Base-by-base conservation (phyloP, 2,113 vertebrate genomes). In the Pollachius pollachius region DNA sequence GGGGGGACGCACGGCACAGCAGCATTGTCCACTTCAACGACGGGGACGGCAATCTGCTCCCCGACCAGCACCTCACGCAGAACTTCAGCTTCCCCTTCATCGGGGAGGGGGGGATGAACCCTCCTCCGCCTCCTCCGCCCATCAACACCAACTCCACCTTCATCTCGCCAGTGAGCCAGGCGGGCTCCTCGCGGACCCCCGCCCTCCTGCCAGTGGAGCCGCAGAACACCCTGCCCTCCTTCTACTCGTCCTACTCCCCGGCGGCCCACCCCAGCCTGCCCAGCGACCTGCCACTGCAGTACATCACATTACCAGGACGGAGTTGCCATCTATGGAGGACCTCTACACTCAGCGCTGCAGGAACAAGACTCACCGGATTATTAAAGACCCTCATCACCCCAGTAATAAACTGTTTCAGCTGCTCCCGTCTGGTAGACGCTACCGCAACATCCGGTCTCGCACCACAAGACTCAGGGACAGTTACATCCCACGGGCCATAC, bases 11-110 rank as follows among this genome's bases (percentile, higher is more conserved):
- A 0, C 94, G 97, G 48, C 93, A 96, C 85, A 92, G 95, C 79
- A 93, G 95, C 65, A 98, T 99, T 3, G 95, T 98, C 48, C 94
- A 96, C 65, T 98, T 99, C 64, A 98, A 48, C 97, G 96, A 79
- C 95, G 0, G 92, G 0, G 97, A 99, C 48, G 95, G 97, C 70
- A 96, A 95, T 6, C 52, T 93, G 0, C 88, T 93, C 48, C 87
- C 95, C 18, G 97, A 99, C 70, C 97, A 98, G 75, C 97, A 99
- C 0, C 87, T 99, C 0, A 88, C 96, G 16, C 97, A 99, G 83
- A 98, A 98, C 82, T 99, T 99, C 85, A 94, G 96, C 62, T 99
- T 99, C 80, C 89, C 97, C 56, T 98, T 98, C 81, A 98, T 99
- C 75, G 94, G 95, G 0, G 96, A 99, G 27, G 93, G 95, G 61